Base-by-base conservation (phyloP, 2,797 vertebrate species). In the Takifugu ocellatus region DNA sequence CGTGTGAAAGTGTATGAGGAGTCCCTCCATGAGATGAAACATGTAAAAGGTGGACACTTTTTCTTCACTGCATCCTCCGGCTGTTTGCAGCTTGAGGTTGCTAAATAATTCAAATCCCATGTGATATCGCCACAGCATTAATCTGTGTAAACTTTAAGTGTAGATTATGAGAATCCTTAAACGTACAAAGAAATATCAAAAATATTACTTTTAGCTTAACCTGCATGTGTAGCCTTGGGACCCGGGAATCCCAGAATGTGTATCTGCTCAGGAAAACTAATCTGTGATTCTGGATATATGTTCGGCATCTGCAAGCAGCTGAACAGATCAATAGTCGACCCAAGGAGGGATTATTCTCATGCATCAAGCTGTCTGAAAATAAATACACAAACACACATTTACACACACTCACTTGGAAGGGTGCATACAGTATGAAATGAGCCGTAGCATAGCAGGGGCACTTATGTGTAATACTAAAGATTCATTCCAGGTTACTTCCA, bases 321-420 rank as follows among this genome's bases (percentile, higher is more conserved):
- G 2, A 51, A 55, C 77, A 81, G 77, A 85, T 89, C 76, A 63
- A 89, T 88, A 79, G 54, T 55, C 53, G 72, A 78, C 75, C 81
- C 77, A 59, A 80, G 66, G 63, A 63, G 64, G 64, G 63, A 81
- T 83, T 77, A 83, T 52, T 50, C 45, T 63, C 74, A 88, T 85
- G 75, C 79, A 88, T 89, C 87, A 89, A 75, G 56, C 78, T 84
- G 86, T 83, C 84, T 72, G 62, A 47, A 70, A 46, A 47, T 51
- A 49, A 75, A 77, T 59, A 56, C 67, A 46, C 64, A 47, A 49
- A 67, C 61, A 61, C 29, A 47, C 51, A 39, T 54, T 62, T 58
- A 59, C 33, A 49, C 54, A 48, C 36, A 39, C 31, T 6, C 15
- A 3, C 15, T 36, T 61, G 57, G 43, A 43, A 46, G 44, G n/a